phyloP scores from a whole-genome alignment of 1,140 invertebrate genomes.

The Myzus persicae region DNA sequence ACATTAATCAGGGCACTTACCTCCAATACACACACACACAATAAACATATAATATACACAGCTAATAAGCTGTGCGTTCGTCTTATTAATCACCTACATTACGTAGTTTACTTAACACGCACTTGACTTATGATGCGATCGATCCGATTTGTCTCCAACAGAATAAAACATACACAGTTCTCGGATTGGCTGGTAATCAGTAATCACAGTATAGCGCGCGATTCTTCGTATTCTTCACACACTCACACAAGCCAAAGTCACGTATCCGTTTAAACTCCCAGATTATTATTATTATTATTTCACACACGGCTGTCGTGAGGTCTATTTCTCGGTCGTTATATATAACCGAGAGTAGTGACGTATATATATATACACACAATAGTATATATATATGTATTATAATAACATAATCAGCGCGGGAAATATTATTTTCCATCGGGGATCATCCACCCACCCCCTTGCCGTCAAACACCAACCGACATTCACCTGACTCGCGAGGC shows the following conservation, averaged over 20 bases:
- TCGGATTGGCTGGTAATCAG: neutral
- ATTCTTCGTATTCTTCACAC: neutral
- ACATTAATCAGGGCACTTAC: constrained; percentile 17
- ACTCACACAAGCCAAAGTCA: neutral
- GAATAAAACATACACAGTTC: too few relatives aligned
- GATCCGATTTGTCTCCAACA: neutral
- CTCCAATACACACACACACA: too few relatives aligned
- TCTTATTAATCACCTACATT: constrained; percentile 13
- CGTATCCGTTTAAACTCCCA: constrained; percentile 2
- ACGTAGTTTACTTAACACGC: neutral
- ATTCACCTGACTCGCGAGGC: neutral
- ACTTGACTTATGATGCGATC: neutral
- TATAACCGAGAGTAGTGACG: too few relatives aligned
- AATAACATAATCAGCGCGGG: constrained; percentile 53
- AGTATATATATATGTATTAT: neutral
- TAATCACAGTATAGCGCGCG: neutral
- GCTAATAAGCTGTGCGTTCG: neutral
- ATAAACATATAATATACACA: neutral
- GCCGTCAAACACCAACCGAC: neutral
- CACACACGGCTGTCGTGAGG: constrained; percentile 36
- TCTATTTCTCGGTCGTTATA: constrained; percentile 36
- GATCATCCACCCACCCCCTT: neutral
- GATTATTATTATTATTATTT: constrained; percentile 51
- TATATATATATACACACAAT: neutral
- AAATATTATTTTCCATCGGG: constrained; percentile 35